A percentile compares a stretch with the other conserved stretches of the same genome.
phyloP scores from a whole-genome alignment of 2,797 vertebrate genomes.

The Bucorvus abyssinicus region DNA sequence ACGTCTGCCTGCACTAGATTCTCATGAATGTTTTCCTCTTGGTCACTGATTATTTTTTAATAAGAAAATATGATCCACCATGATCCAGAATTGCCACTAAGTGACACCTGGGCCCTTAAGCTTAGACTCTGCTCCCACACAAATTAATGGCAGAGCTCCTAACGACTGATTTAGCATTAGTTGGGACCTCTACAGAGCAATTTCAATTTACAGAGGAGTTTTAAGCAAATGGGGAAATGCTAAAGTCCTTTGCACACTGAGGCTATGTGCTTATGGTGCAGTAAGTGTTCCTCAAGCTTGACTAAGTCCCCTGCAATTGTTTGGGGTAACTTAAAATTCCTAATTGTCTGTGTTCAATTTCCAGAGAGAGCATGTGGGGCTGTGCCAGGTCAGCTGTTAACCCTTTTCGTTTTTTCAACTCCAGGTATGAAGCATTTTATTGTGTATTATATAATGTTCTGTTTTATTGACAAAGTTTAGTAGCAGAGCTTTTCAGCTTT shows the following conservation, averaged over 20 bases:
- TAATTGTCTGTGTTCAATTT: constrained; percentile 78
- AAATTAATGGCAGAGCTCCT: neutral
- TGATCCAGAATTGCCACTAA: neutral
- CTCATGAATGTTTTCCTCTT: neutral
- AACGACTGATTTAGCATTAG: neutral
- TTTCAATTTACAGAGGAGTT: neutral
- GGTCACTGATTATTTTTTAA: neutral
- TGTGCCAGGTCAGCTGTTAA: constrained; percentile 77
- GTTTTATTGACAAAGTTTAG: constrained; percentile 48
- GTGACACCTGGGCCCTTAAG: neutral
- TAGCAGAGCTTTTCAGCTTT: constrained; percentile 26
- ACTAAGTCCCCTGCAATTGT: constrained; percentile 50
- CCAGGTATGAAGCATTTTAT: constrained; percentile 77
- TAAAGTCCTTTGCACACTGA: neutral
- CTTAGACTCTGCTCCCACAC: neutral
- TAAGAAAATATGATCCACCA: neutral
- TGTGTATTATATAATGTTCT: constrained; percentile 69
- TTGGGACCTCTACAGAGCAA: neutral
- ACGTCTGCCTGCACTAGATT: neutral
- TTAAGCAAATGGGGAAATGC: neutral
- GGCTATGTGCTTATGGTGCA: neutral
- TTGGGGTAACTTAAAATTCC: constrained; percentile 72
- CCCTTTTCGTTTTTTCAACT: constrained; percentile 78
- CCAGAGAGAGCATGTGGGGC: constrained; percentile 76
- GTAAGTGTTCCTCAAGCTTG: constrained; percentile 46